Evolutionary conservation across 1,140 invertebrate genomes (phyloP), one percentile per base, ranked within the genome.

Genomic region (Procambarus clarkii): DNA sequence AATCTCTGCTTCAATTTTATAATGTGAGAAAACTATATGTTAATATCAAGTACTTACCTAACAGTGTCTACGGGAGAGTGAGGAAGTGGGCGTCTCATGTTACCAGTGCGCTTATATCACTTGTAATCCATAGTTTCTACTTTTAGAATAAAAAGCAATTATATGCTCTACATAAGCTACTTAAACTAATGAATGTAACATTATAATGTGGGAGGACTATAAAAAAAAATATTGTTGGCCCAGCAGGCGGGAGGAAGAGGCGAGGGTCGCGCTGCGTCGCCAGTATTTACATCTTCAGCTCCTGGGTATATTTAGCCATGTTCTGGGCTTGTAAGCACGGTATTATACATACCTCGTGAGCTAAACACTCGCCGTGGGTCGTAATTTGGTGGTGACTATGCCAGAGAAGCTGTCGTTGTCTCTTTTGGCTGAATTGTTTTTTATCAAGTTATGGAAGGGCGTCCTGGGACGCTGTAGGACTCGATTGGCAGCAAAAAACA

Each of bases 371-470:
- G 3, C 1, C 13, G 21, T 13, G 21, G 8, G 9, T 44, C 15
- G 13, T 82, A 4, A 58, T 34, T 60, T 0, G 8, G 15, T 34
- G 7, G 4, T 15, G 21, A 18, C 4, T 11, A 9, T 3, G 4
- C 15, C 7, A 60, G 21, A 54, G 34, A 24, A 46, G 80, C 80
- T 82, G 80, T 82, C 80, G 24, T 82, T 48, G 5, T 82, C 21
- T 82, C n/a, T n/a, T 21, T 54, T 54, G n/a, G 21, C n/a, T 34
- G 48, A 44, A 82, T 34, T 82, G 78, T 82, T 82, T 82, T 82
- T 82, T 82, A 54, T 24, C 15, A 54, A 82, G 60, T 82, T 60
- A 60, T 60, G 80, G 80, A 82, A 44, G 50, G 60, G 80, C 80
- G 80, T 48, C 50, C 8, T 24, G 50, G 34, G 34, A 34, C 34